Base-by-base conservation (phyloP, 2,797 vertebrate genomes). In the Enteromius fasciolatus region DNA sequence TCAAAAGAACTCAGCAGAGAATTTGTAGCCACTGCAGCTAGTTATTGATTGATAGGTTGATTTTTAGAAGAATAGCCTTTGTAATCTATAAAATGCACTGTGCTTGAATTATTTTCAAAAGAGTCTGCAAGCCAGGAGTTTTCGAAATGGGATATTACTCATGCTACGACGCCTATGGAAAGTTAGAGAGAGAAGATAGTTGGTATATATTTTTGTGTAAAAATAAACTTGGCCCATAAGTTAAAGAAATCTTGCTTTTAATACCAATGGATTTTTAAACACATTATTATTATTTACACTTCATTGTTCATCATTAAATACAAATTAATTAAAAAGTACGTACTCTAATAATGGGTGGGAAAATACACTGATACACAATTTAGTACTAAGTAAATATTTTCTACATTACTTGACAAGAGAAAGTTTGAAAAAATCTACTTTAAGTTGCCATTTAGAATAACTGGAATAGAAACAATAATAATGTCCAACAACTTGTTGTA, bases 1-100 rank as follows among this genome's bases (percentile, higher is more conserved):
- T 57, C 88, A 83, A 84, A 75, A n/a, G 88, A 86, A 57, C 54
- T 57, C n/a, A 4, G n/a, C n/a, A 23, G 9, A 57, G 52, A 57
- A 57, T 57, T 57, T n/a, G 10, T n/a, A 57, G 54, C 54, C 54
- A 57, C 52, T 54, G 52, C 20, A n/a, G 20, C 52, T n/a, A 11
- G 54, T 10, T 23, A 23, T 57, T 57, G 54, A 23, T 23, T 57
- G 54, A 23, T 57, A 23, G n/a, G 54, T 23, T 57, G 54, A 5
- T 57, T 57, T 57, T 57, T n/a, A 57, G 4, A 5, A 57, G 54
- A 23, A 57, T 4, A 57, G n/a, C n/a, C 20, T 57, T 23, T 57
- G 59, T 63, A 31, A 15, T 31, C 5, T 17, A 63, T 63, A 3
- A 63, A 63, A 63, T 17, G 12, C 5, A 28, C 25, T 28, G 25